Evolutionary conservation across 2,888 invertebrate species (phyloP).

Genomic region (Opisthograptis luteolata): DNA sequence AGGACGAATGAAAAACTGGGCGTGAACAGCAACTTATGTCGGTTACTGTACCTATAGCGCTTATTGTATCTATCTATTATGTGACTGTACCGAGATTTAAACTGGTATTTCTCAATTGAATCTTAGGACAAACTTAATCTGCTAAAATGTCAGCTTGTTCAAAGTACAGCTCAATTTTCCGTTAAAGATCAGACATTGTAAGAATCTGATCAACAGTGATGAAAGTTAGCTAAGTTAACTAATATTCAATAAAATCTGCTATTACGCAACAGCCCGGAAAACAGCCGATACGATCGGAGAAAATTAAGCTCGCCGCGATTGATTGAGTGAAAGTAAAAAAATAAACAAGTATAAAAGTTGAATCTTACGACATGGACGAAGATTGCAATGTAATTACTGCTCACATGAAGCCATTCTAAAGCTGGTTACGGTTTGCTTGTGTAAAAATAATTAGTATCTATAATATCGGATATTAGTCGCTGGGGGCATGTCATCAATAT

Average conservation of each 20-base stretch:
- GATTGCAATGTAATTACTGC: conserved; percentile 19
- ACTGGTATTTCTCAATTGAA: no score
- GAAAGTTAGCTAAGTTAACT: conserved; percentile 11
- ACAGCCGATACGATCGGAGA: conserved; percentile 34
- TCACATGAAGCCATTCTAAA: conserved; percentile 10
- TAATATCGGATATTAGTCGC: no score
- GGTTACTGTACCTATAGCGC: no score
- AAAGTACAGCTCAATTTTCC: no score
- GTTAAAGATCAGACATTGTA: not conserved
- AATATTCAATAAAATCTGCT: conserved; percentile 12
- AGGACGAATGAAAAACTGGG: no score
- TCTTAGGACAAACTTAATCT: no score
- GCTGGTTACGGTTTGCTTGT: conserved; percentile 7
- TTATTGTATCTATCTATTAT: no score
- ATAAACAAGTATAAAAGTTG: conserved; percentile 21
- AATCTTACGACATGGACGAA: conserved; percentile 25
- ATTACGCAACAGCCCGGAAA: conserved; percentile 43
- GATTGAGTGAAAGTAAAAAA: conserved; percentile 59
- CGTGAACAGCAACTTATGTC: no score
- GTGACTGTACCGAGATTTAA: no score
- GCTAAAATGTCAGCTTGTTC: no score
- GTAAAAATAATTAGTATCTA: not conserved
- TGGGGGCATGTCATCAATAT: not conserved
- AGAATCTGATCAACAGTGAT: not conserved
- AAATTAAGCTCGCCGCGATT: conserved; percentile 50